phyloP scores from a whole-genome alignment of 1,140 invertebrate species.

The Myzus persicae region DNA sequence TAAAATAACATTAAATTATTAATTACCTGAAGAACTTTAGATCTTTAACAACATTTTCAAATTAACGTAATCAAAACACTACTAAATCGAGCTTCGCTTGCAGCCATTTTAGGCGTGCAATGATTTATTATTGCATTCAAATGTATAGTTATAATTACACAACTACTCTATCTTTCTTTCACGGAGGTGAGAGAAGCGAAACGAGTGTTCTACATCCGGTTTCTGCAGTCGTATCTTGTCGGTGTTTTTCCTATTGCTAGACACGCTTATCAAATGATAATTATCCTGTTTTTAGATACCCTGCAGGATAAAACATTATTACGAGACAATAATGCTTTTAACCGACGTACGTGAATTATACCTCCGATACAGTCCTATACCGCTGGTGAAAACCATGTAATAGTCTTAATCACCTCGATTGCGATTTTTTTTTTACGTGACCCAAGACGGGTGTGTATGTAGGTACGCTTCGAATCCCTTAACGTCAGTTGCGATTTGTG shows the following conservation, averaged over 20 bases:
- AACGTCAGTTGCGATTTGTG: background rate
- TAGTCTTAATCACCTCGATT: too few species aligned
- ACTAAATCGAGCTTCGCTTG: background rate
- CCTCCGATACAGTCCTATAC: background rate
- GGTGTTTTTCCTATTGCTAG: background rate
- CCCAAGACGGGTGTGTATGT: background rate
- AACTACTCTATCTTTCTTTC: background rate
- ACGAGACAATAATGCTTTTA: background rate
- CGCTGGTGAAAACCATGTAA: background rate
- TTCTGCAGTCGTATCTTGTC: background rate
- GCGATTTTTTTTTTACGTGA: background rate
- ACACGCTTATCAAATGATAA: background rate
- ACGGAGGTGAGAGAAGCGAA: background rate
- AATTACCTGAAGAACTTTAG: too few species aligned
- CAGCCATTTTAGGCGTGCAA: background rate
- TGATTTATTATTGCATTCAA: conserved; percentile 8
- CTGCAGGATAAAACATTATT: background rate
- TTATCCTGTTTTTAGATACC: background rate
- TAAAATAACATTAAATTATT: background rate
- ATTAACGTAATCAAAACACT: background rate
- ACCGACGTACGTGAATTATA: background rate
- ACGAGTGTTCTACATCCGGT: background rate
- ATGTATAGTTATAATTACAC: background rate
- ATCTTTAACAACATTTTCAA: background rate
- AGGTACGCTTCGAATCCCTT: background rate